Evolutionary conservation across 2,113 vertebrate species (phyloP).

Genomic region (Lophius piscatorius): DNA sequence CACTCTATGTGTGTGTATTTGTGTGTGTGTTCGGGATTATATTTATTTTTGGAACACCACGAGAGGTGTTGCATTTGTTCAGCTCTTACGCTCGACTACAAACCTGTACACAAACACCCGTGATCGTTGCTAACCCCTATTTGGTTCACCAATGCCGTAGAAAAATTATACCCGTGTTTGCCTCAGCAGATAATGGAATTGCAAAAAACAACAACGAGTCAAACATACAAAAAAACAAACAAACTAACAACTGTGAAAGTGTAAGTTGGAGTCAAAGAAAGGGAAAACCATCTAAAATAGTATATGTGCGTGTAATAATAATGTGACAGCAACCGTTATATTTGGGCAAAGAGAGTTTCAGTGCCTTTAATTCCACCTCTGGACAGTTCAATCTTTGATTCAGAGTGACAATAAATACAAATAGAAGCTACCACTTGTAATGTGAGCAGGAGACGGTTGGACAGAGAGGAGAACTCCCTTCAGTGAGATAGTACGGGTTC

Average conservation of each 20-base stretch:
- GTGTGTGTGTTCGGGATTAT: constrained; percentile 57
- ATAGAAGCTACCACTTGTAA: constrained; percentile 42
- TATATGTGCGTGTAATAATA: neutral
- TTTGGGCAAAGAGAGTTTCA: constrained; percentile 51
- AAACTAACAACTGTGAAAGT: constrained; percentile 46
- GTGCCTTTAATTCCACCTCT: constrained; percentile 50
- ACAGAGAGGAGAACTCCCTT: constrained; percentile 64
- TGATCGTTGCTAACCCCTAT: constrained; percentile 66
- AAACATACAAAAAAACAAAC: constrained; percentile 6
- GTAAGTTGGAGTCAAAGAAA: constrained; percentile 20
- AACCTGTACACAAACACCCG: constrained; percentile 68
- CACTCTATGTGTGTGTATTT: constrained; percentile 21
- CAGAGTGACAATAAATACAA: constrained; percentile 56
- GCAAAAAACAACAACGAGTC: constrained; percentile 11
- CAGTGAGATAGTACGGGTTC: constrained; percentile 61
- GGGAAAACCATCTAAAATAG: constrained; percentile 7
- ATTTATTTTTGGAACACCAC: constrained; percentile 69
- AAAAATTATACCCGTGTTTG: constrained; percentile 76
- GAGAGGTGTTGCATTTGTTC: constrained; percentile 61
- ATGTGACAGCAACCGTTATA: constrained; percentile 38
- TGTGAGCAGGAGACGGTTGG: constrained; percentile 61
- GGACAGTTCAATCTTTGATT: constrained; percentile 45
- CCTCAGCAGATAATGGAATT: constrained; percentile 57
- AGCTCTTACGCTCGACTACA: constrained; percentile 62
- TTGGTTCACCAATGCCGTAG: constrained; percentile 65